A percentile compares a stretch with the other conserved stretches of the same genome.
These are phyloP conservation scores for Tethya wilhelma DNA, from an alignment of 37 sponge, comb jelly and placozoan species.

Conservation along the genomic window DNA sequence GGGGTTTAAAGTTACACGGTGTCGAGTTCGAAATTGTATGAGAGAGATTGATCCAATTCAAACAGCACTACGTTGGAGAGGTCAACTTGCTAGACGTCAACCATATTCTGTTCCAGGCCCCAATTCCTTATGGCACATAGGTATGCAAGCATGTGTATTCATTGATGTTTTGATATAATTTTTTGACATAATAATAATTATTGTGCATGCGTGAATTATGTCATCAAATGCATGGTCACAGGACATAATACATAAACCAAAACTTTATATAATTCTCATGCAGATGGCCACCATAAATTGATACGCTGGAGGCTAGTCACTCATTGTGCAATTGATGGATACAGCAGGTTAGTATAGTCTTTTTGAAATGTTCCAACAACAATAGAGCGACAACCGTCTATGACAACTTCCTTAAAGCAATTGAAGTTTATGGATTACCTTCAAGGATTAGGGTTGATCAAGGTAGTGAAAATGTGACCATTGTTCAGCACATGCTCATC, in stretches of 20 bases:
- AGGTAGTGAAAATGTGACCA: constrained; percentile 44
- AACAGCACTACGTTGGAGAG: constrained; percentile 28
- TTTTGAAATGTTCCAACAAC: constrained; percentile 45
- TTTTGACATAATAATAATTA: too few species aligned
- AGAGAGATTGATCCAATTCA: constrained; percentile 6
- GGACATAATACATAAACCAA: too few species aligned
- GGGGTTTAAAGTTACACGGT: background rate
- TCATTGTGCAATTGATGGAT: too few species aligned
- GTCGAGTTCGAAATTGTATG: background rate
- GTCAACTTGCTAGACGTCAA: constrained; percentile 2
- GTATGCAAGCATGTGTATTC: too few species aligned
- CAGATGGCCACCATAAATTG: constrained; percentile 50
- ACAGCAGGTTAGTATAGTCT: constrained; percentile 18
- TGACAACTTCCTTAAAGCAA: constrained; percentile 1
- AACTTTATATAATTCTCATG: background rate
- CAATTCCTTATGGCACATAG: too few species aligned
- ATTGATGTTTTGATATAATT: too few species aligned
- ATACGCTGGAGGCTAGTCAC: constrained; percentile 32
- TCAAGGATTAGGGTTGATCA: constrained; percentile 42
- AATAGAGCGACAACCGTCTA: constrained; percentile 43
- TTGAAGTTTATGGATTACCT: constrained; percentile 29
- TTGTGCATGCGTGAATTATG: too few species aligned
- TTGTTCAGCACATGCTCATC: constrained; percentile 50
- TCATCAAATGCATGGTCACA: too few species aligned
- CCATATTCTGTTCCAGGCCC: too few species aligned